These are phyloP conservation scores for Macropus fuliginosus DNA, from an alignment of 2,797 vertebrate genomes.

Conservation along the genomic window DNA sequence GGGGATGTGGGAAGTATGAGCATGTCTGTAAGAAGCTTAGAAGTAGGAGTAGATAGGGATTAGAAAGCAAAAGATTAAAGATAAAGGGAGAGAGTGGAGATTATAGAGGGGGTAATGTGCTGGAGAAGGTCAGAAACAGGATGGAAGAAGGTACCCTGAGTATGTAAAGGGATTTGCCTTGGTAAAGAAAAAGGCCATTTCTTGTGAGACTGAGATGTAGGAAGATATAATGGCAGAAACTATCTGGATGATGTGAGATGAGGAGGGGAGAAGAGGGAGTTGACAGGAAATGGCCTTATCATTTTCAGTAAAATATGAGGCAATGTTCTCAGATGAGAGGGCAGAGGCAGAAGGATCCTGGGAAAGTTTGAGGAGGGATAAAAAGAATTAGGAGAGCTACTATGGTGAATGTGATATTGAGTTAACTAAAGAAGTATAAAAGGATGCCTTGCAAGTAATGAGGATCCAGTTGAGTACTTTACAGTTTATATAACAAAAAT, in stretches of 20 bases:
- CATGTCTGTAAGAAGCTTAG: background rate
- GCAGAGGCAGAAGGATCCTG: background rate
- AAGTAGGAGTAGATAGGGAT: background rate
- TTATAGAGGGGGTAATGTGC: no score
- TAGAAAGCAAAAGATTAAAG: background rate
- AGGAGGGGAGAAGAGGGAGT: background rate
- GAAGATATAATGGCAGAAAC: background rate
- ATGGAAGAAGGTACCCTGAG: background rate
- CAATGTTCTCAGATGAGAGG: background rate
- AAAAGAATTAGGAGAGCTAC: no score
- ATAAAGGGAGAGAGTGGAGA: background rate
- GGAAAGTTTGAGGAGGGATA: background rate
- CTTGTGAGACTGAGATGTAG: background rate
- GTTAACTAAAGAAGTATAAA: no score
- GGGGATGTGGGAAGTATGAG: background rate
- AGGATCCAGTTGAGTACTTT: no score
- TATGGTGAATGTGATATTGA: no score
- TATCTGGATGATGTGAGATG: background rate
- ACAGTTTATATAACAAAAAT: no score
- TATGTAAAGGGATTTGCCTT: background rate
- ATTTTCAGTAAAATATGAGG: background rate
- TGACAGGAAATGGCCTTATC: background rate
- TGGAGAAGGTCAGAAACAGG: no score
- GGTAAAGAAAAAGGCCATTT: background rate
- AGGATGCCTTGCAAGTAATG: no score